These are phyloP conservation scores for Nannospalax galili DNA, from an alignment of 2,113 vertebrate species.

Conservation along the genomic window DNA sequence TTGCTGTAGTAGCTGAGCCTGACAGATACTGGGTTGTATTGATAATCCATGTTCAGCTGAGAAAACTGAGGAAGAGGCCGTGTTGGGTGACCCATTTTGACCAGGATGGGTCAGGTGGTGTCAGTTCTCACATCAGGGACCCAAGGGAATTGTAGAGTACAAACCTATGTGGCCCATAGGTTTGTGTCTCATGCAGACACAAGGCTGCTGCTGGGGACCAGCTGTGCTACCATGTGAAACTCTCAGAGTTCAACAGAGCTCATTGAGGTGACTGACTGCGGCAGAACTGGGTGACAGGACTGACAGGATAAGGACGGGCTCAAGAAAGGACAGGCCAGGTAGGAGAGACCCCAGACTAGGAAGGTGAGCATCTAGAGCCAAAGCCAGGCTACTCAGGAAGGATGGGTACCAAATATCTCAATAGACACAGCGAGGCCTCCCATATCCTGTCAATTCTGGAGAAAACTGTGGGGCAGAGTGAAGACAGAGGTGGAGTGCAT, in stretches of 20 bases:
- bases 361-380: background rate
- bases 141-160: background rate
- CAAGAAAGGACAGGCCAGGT: background rate
- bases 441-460: background rate
- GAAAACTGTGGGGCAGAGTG: background rate
- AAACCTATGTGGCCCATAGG: background rate
- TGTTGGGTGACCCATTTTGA: background rate
- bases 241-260: background rate
- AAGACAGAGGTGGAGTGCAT: background rate
- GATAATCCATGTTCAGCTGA: background rate
- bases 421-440: background rate
- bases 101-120: too few species aligned
- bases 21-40: background rate
- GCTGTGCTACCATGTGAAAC: background rate
- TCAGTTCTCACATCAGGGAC: background rate
- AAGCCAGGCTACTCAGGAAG: background rate
- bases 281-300: background rate
- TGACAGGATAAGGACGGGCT: background rate
- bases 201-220: background rate
- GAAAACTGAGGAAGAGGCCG: background rate
- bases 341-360: background rate
- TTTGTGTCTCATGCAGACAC: background rate
- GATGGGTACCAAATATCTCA: background rate
- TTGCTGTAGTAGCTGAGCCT: rapidly evolving
- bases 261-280: background rate